A percentile compares a stretch with the other conserved stretches of the same genome.
phyloP scores from a whole-genome alignment of 2,113 vertebrate species.

The Pelecanus crispus region DNA sequence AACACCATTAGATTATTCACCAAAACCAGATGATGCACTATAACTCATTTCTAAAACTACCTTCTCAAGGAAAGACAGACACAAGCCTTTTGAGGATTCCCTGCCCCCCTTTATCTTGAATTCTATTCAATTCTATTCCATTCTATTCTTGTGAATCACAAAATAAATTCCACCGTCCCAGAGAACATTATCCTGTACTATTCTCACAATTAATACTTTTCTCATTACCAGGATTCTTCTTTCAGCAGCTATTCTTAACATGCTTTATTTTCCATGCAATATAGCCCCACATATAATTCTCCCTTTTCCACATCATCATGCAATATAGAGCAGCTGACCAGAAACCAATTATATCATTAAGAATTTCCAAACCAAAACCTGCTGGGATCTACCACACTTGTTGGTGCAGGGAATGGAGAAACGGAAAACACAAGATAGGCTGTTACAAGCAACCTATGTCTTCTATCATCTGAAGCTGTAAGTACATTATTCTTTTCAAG shows the following conservation, averaged over 20 bases:
- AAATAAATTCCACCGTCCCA: not conserved
- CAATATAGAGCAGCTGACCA: not conserved
- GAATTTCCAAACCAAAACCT: not conserved
- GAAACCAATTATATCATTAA: not conserved
- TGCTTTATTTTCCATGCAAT: not conserved
- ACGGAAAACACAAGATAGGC: not conserved
- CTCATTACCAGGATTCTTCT: constrained; percentile 12
- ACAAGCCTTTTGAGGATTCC: constrained; percentile 2
- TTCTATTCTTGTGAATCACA: not conserved
- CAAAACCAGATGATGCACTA: not conserved
- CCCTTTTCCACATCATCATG: not conserved
- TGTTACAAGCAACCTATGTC: not conserved
- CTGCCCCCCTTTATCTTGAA: not conserved
- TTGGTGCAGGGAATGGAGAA: not conserved
- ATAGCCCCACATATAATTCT: not conserved
- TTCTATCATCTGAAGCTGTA: not conserved
- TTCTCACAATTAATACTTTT: constrained; percentile 53
- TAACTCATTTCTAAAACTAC: constrained; percentile 1
- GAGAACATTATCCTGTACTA: constrained; percentile 21
- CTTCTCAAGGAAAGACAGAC: not conserved
- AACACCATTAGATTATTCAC: constrained; percentile 28
- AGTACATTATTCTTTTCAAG: not conserved
- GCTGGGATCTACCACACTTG: not conserved
- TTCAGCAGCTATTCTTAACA: not conserved
- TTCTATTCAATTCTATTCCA: no score